Base-by-base conservation (phyloP, 2,888 invertebrate genomes). In the Exephanes ischioxanthus region DNA sequence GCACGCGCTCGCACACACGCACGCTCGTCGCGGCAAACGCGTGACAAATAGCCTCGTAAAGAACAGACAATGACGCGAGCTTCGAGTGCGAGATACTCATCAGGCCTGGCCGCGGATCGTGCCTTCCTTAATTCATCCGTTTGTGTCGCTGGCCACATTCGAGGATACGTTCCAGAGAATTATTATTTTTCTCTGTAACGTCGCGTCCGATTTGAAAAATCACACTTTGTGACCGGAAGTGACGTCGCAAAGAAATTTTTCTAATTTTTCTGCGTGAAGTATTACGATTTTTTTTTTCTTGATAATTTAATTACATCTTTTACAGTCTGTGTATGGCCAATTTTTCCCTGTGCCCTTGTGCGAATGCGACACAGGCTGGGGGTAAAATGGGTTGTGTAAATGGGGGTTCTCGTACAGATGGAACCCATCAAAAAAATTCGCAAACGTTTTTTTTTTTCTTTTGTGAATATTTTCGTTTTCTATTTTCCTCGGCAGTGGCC, bases 11-110 rank as follows among this genome's bases (percentile, higher is more conserved):
- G 7, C 22, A 58, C 14, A 26, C 11, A 58, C 26, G 11, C 26
- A 86, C 87, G 88, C 88, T 87, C 87, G 89, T 89, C 48, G 71
- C 58, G 45, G 70, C 63, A 55, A 82, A 91, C 90, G 92, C 92
- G 91, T 91, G 92, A 92, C 91, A 92, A 91, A 92, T 89, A 89
- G 90, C 89, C 89, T 55, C 33, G 37, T 72, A 37, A 72, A 72
- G 90, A 91, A 91, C 91, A 91, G 92, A 92, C 91, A 92, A 92
- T 91, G 91, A 92, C 88, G 91, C 91, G 87, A 88, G 45, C 45
- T 89, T 89, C 88, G 33, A 67, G 41, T 63, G 33, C 63, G 33
- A 22, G 76, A 66, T 66, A 76, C 63, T 22, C 45, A 30, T 30
- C 33, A 19, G 63, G n/a, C 63, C 30, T 7, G 30, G 30, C 16